phyloP scores from a whole-genome alignment of 2,888 invertebrate genomes.

The Machimus atricapillus region DNA sequence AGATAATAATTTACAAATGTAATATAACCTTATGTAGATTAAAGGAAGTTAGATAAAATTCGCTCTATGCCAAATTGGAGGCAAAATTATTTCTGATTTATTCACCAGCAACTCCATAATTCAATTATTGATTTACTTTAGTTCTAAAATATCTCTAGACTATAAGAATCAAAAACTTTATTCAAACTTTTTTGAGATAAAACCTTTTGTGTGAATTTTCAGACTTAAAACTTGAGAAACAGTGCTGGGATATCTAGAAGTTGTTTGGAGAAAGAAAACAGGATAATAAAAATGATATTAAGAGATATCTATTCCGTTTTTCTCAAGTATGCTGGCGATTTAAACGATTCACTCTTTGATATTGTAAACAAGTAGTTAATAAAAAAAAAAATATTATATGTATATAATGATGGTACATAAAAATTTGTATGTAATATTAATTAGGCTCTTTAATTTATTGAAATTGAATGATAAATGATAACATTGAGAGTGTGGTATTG shows the following conservation, averaged over 20 bases:
- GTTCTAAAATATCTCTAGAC: not conserved
- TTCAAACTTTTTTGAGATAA: not conserved
- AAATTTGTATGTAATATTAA: no score
- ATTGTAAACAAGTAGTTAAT: not conserved
- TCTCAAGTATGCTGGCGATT: not conserved
- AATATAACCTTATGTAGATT: not conserved
- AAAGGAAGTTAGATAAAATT: not conserved
- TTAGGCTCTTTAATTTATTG: no score
- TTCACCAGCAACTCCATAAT: not conserved
- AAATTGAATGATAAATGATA: no score
- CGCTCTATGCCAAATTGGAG: not conserved
- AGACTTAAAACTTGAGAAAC: not conserved
- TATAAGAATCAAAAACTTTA: not conserved
- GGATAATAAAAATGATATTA: not conserved
- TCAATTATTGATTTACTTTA: not conserved
- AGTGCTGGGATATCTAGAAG: not conserved
- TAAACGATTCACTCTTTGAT: not conserved
- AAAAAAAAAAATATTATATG: no score
- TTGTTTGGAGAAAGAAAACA: not conserved
- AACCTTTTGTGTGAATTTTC: not conserved
- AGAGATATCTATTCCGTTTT: not conserved
- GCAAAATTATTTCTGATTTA: no score
- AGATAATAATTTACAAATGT: not conserved
- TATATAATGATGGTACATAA: no score
- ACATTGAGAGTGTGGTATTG: no score